Evolutionary conservation across 2,113 vertebrate genomes (phyloP), one percentile per base, ranked within the genome.

Genomic region (Pycnonotus jocosus): DNA sequence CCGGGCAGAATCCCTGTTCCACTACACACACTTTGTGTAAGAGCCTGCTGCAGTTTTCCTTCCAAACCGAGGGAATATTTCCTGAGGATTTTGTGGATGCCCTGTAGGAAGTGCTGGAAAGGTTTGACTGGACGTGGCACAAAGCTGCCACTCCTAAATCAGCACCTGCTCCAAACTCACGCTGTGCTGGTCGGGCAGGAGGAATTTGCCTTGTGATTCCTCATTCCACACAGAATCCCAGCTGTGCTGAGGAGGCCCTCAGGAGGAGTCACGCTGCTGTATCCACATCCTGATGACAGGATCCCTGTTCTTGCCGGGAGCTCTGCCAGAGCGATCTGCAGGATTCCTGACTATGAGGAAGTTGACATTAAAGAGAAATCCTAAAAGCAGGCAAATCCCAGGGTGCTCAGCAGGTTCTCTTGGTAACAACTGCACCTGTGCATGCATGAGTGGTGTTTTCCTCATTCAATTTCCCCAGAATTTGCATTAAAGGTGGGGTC

Each of bases 1-100:
- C 25, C 20, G 1, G 15, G n/a, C 37, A 56, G 30, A 28, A 10
- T 4, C 0, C 2, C 0, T 11, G 12, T 30, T n/a, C 12, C 48
- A 10, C 1, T 21, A 6, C 15, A 7, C 30, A 1, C 12, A 2
- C 22, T 2, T 17, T 3, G 33, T 50, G 30, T 21, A 31, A 71
- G 30, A 64, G 37, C 35, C 17, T 27, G 16, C 24, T 21, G 30
- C 33, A 1, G 19, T 28, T 38, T 24, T 24, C 28, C 25, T 71
- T 48, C 23, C 44, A n/a, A 57, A 37, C 6, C 2, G 3, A 42
- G 14, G 30, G 24, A 76, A 15, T 47, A 22, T 68, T 60, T 45
- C 45, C 4, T 8, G 11, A 53, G 44, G 48, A 17, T 40, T 54
- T 44, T 12, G 40, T 53, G 57, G 44, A 11, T 48, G 28, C 19